Conservation (phyloP, 2,888 invertebrate genomes). For the Marasmarcha lunaedactyla region DNA sequence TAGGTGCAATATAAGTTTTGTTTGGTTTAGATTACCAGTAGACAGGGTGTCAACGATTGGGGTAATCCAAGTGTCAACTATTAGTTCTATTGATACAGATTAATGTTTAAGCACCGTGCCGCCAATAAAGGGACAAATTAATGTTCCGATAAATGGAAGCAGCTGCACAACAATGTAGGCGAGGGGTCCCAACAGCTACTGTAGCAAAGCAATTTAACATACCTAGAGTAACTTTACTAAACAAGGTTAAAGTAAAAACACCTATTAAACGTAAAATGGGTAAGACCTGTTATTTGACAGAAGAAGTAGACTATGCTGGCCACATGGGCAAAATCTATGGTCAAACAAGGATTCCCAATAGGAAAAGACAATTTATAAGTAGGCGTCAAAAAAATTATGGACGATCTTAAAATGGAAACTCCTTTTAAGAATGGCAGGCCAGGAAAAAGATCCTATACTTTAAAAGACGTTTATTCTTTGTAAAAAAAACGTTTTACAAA, state of each 20-base stretch:
- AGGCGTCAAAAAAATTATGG: slow-evolving; percentile 10
- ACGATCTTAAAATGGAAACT: slow-evolving; percentile 10
- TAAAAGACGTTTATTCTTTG: no score
- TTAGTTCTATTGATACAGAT: slow-evolving; percentile 9
- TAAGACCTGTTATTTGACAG: slow-evolving; percentile 4
- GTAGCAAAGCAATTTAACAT: slow-evolving; percentile 7
- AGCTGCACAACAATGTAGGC: slow-evolving; percentile 8
- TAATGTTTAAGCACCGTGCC: slow-evolving; percentile 6
- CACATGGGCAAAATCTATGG: slow-evolving; percentile 13
- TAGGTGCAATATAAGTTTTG: no score
- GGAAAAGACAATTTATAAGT: slow-evolving; percentile 13
- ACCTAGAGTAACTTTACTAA: slow-evolving; percentile 9
- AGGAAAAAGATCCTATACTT: slow-evolving; percentile 9
- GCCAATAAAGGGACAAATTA: slow-evolving; percentile 11
- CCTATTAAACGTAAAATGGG: slow-evolving; percentile 8
- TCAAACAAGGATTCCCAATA: slow-evolving; percentile 15
- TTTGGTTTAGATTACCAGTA: no score
- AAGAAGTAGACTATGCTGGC: slow-evolving; percentile 11
- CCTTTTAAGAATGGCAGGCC: slow-evolving; percentile 10
- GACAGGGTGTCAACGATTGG: no score
- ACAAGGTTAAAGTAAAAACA: slow-evolving; percentile 8
- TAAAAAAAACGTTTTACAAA: no score
- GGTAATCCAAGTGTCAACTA: no score
- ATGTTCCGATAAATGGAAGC: slow-evolving; percentile 11
- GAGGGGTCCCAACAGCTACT: slow-evolving; percentile 4